A percentile compares a stretch with the other conserved stretches of the same genome.
Evolutionary conservation across 2,113 vertebrate species (phyloP).

Genomic region (Oncorhynchus nerka): DNA sequence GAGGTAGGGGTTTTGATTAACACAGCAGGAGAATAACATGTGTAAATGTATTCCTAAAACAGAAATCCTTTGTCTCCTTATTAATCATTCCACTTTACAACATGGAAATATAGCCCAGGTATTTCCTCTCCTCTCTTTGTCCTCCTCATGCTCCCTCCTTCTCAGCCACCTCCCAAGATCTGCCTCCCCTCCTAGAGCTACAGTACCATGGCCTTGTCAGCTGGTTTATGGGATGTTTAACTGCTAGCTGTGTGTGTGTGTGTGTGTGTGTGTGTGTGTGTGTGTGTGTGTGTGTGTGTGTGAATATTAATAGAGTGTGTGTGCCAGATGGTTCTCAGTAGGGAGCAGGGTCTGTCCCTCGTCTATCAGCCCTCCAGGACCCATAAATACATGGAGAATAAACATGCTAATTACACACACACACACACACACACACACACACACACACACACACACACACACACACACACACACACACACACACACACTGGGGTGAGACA

Average conservation of each 20-base stretch:
- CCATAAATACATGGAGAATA: slow-evolving; percentile 73
- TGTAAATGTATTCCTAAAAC: not conserved
- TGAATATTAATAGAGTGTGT: slow-evolving; percentile 47
- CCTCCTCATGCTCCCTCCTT: not conserved
- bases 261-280: slow-evolving; percentile 8
- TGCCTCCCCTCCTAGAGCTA: not conserved
- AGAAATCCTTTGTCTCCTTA: not conserved
- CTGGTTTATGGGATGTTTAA: not conserved
- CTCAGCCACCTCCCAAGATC: not conserved
- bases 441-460: not conserved
- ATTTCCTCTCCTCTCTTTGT: not conserved
- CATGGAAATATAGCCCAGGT: not conserved
- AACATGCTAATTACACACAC: slow-evolving; percentile 67
- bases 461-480: not conserved
- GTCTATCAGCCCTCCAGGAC: slow-evolving; percentile 58
- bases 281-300: slow-evolving; percentile 8
- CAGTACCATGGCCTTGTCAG: not conserved
- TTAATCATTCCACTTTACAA: not conserved
- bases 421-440: slow-evolving; percentile 35
- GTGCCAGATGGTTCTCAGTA: slow-evolving; percentile 68
- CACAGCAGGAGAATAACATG: not conserved
- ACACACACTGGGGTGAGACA: slow-evolving; percentile 2
- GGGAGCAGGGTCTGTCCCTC: slow-evolving; percentile 64
- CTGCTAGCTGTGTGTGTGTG: not conserved
- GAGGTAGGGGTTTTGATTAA: not conserved